Evolutionary conservation across 2,797 vertebrate species (phyloP).

Genomic region (Sciurus carolinensis): DNA sequence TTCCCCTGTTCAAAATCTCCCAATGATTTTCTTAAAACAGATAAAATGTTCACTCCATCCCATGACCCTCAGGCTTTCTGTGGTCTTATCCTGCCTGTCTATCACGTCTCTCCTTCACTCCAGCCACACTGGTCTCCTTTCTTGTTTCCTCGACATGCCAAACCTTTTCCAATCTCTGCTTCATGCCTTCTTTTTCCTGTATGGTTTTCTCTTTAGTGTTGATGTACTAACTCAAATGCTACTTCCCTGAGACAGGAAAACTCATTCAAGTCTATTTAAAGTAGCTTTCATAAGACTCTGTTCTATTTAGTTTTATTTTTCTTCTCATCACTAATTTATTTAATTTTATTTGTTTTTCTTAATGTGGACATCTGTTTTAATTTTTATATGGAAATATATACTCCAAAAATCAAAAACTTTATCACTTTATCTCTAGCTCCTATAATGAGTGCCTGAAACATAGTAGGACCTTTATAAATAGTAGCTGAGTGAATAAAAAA

Average conservation of each 20-base stretch:
- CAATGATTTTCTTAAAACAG: background rate
- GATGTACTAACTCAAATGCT: background rate
- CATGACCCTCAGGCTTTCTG: fast-evolving
- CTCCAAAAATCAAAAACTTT: background rate
- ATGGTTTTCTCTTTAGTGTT: background rate
- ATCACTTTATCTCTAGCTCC: background rate
- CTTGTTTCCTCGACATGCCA: background rate
- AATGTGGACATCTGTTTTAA: background rate
- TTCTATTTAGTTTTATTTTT: background rate
- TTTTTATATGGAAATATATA: background rate
- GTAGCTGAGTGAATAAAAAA: background rate
- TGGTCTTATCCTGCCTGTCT: background rate
- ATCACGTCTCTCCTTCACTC: background rate
- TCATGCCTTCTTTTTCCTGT: background rate
- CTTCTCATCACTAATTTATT: background rate
- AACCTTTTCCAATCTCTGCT: background rate
- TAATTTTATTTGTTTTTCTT: background rate
- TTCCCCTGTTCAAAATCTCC: background rate
- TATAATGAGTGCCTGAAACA: fast-evolving
- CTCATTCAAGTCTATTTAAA: background rate
- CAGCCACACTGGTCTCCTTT: background rate
- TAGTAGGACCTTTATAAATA: background rate
- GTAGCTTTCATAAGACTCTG: background rate
- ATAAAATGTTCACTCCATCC: background rate
- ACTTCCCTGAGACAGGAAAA: background rate